These are phyloP conservation scores for Nezara viridula DNA, from an alignment of 2,888 invertebrate species.

Conservation along the genomic window DNA sequence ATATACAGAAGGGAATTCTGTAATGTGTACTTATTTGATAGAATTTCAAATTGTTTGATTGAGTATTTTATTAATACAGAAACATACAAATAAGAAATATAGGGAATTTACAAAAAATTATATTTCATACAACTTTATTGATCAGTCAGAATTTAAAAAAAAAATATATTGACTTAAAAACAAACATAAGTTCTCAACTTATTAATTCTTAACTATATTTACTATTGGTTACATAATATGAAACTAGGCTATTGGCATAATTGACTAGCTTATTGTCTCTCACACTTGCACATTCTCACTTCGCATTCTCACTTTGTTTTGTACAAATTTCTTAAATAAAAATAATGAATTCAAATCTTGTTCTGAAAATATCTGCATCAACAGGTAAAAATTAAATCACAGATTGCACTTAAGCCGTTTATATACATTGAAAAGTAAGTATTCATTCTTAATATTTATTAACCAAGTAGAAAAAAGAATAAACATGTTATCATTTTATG, in stretches of 20 bases:
- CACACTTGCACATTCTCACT: conserved; percentile 26
- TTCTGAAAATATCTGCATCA: not conserved
- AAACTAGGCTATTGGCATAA: conserved; percentile 41
- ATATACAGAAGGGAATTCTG: too few species aligned
- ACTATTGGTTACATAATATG: not conserved
- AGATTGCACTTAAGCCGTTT: conserved; percentile 26
- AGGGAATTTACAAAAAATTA: not conserved
- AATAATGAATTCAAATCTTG: not conserved
- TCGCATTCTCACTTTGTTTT: not conserved
- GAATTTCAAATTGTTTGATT: not conserved
- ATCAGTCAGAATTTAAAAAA: conserved; percentile 30
- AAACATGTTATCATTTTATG: too few species aligned
- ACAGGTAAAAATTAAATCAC: conserved; percentile 34
- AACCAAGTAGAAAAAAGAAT: not conserved
- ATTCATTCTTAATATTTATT: not conserved
- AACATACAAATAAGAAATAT: not conserved
- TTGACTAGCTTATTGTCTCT: conserved; percentile 41
- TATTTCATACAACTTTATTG: conserved; percentile 42
- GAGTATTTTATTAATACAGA: not conserved
- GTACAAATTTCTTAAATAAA: not conserved
- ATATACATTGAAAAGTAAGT: conserved; percentile 9
- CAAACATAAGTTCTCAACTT: conserved; percentile 19
- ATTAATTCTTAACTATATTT: not conserved
- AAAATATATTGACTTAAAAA: not conserved
- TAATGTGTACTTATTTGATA: too few species aligned